A percentile compares a stretch with the other conserved stretches of the same genome.
These are phyloP conservation scores for Fringilla coelebs DNA, from an alignment of 2,797 vertebrate genomes.

Conservation along the genomic window DNA sequence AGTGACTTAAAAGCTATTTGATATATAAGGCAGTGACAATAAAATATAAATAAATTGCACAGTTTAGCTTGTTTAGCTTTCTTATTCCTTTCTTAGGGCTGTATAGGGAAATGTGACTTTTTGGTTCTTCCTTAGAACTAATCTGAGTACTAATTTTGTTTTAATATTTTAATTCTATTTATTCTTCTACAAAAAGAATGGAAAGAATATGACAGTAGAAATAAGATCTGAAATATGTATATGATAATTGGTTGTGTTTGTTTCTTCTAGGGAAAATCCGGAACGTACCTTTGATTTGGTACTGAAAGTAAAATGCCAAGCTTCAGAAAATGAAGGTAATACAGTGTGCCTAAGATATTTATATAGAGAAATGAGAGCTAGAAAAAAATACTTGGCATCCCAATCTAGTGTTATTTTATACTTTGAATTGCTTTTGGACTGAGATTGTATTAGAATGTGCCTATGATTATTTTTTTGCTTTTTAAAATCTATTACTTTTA, in stretches of 20 bases:
- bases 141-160: neutral
- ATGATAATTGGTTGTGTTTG: constrained; percentile 16
- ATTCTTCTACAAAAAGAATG: neutral
- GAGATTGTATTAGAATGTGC: neutral
- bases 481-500: neutral
- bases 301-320: constrained; percentile 89
- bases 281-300: constrained; percentile 95
- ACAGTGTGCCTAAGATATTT: neutral
- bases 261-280: constrained; percentile 87
- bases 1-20: neutral
- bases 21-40: neutral
- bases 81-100: neutral
- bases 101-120: neutral
- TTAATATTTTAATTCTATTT: neutral
- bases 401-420: neutral
- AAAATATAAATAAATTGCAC: neutral
- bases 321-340: constrained; percentile 90
- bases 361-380: neutral
- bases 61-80: neutral
- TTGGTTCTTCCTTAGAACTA: neutral
- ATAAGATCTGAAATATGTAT: neutral
- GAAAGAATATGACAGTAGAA: neutral
- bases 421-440: neutral
- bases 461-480: neutral
- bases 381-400: neutral